Percentiles rank a stretch among this genome's conserved stretches.
Evolutionary conservation across 2,797 vertebrate species (phyloP).

Genomic region (Brachyrhaphis roseni): DNA sequence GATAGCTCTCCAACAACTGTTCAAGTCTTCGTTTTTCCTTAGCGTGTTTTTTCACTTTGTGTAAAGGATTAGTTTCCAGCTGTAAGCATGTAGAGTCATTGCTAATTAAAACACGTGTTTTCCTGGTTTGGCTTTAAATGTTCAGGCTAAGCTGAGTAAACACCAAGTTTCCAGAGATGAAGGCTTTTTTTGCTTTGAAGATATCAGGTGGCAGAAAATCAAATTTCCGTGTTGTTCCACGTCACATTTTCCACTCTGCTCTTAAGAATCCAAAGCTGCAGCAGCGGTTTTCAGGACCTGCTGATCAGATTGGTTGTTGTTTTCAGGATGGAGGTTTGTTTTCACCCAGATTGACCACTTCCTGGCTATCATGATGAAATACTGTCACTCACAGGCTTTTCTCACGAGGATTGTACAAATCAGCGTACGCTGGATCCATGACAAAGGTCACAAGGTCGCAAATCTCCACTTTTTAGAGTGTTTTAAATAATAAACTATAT

Average conservation of each 20-base stretch:
- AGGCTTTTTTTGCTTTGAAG: background rate
- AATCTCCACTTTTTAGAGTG: background rate
- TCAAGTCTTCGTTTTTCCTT: background rate
- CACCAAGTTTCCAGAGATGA: background rate
- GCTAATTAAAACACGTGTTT: background rate
- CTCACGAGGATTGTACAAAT: slow-evolving; percentile 25
- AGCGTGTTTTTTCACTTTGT: background rate
- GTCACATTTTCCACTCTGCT: background rate
- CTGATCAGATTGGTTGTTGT: slow-evolving; percentile 25
- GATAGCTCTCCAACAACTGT: too few species aligned
- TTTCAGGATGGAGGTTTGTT: slow-evolving; percentile 26
- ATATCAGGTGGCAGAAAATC: background rate
- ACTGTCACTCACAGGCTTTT: slow-evolving; percentile 25
- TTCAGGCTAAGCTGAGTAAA: background rate
- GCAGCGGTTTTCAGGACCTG: slow-evolving; percentile 5
- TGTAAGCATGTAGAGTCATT: background rate
- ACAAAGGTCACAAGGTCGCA: background rate
- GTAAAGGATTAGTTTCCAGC: background rate
- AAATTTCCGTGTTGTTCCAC: background rate
- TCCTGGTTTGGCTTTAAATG: background rate
- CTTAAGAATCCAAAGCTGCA: background rate
- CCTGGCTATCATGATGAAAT: slow-evolving; percentile 27
- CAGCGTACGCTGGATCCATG: slow-evolving; percentile 28
- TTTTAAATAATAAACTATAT: slow-evolving; percentile 27
- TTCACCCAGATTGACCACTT: slow-evolving; percentile 16